Percentiles rank a stretch among this genome's conserved stretches.
These are phyloP conservation scores for Acanthochromis polyacanthus DNA, from an alignment of 2,113 vertebrate genomes.

Conservation along the genomic window DNA sequence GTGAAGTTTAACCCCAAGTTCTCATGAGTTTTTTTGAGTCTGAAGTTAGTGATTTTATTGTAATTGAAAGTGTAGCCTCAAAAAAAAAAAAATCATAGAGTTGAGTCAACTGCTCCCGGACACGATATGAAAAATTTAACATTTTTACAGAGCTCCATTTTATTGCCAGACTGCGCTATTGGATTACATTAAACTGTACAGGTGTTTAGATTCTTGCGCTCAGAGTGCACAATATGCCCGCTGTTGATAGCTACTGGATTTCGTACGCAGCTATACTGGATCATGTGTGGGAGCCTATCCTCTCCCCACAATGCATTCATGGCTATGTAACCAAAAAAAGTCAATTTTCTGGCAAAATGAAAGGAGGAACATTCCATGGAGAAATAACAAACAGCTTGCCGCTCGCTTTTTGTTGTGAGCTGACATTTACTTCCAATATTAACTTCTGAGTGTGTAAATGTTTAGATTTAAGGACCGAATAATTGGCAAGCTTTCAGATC, in stretches of 20 bases:
- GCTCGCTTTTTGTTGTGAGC: conserved; percentile 26
- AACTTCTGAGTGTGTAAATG: conserved; percentile 48
- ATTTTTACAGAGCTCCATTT: conserved; percentile 11
- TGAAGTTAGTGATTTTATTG: conserved; percentile 1
- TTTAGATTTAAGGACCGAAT: conserved; percentile 52
- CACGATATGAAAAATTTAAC: conserved; percentile 22
- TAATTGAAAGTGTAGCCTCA: neutral
- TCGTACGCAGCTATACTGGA: conserved; percentile 45
- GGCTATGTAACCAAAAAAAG: conserved; percentile 34
- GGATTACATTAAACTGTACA: conserved; percentile 23
- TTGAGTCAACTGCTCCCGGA: conserved; percentile 8
- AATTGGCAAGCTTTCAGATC: conserved; percentile 50
- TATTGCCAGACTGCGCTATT: conserved; percentile 8
- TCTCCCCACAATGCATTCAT: conserved; percentile 48
- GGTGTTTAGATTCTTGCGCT: conserved; percentile 23
- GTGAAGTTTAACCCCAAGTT: neutral
- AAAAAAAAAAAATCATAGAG: neutral
- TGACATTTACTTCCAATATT: conserved; percentile 48
- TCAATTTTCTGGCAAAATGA: conserved; percentile 39
- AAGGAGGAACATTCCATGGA: conserved; percentile 10
- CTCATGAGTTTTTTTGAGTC: neutral
- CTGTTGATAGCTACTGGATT: conserved; percentile 35
- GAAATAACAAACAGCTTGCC: conserved; percentile 39
- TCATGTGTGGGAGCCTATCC: conserved; percentile 17
- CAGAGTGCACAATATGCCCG: conserved; percentile 18